Evolutionary conservation across 2,888 invertebrate genomes (phyloP).

Genomic region (Thysanoteuthis rhombus): DNA sequence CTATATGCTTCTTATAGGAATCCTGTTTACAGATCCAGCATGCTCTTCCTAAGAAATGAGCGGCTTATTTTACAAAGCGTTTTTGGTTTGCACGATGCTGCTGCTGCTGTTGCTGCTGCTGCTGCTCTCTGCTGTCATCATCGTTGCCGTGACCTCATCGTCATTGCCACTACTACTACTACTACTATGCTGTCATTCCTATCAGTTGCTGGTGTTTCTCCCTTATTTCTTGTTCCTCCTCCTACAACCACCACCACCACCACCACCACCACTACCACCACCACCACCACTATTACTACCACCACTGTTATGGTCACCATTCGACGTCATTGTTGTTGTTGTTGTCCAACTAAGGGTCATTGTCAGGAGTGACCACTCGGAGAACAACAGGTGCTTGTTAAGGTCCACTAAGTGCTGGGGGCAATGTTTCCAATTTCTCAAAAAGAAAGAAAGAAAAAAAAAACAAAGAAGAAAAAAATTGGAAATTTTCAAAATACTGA

Average conservation of each 20-base stretch:
- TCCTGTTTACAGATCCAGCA: slow-evolving; percentile 31
- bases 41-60: slow-evolving; percentile 32
- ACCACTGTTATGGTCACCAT: neutral
- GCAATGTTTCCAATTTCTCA: neutral
- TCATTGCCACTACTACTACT: neutral
- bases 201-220: neutral
- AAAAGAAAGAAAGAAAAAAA: neutral
- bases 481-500: neutral
- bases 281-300: too few species aligned
- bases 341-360: neutral
- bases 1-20: slow-evolving; percentile 27
- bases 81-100: slow-evolving; percentile 22
- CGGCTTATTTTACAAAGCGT: slow-evolving; percentile 23
- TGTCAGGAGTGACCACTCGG: neutral
- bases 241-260: slow-evolving; percentile 21
- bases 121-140: neutral
- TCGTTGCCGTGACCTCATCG: neutral
- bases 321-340: neutral
- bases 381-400: neutral
- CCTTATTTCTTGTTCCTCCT: neutral
- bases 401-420: neutral
- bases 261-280: neutral
- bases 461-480: neutral
- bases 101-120: slow-evolving; percentile 15
- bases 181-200: neutral